Evolutionary conservation across 2,113 vertebrate genomes (phyloP).

Genomic region (Phaethornis superciliosus): DNA sequence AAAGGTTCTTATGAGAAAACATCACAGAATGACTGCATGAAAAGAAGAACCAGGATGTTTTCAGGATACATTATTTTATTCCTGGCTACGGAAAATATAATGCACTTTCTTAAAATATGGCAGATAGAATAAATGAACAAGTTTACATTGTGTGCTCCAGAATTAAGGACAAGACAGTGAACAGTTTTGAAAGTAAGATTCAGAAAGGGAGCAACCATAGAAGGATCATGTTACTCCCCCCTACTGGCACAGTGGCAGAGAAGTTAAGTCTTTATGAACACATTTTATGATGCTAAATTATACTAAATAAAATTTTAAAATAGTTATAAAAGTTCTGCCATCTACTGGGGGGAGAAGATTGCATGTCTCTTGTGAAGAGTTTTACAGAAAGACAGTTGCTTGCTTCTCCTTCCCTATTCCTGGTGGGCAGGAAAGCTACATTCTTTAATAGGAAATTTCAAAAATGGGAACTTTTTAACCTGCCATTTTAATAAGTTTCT

Average conservation of each 20-base stretch:
- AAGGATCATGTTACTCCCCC: neutral
- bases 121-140: neutral
- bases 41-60: neutral
- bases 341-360: neutral
- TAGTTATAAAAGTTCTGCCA: neutral
- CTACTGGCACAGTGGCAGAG: neutral
- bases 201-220: neutral
- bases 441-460: neutral
- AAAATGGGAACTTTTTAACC: neutral
- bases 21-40: neutral
- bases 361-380: neutral
- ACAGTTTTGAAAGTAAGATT: neutral
- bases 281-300: neutral
- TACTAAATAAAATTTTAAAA: neutral
- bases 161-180: neutral
- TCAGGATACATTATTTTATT: neutral
- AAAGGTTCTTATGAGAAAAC: neutral
- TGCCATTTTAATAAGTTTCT: no score
- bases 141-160: neutral
- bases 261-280: neutral
- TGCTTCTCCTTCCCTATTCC: neutral
- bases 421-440: neutral
- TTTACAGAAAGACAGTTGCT: neutral
- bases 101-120: neutral
- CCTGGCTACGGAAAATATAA: neutral